These are phyloP conservation scores for Pseudomyrmex flavicornis DNA, from an alignment of 1,140 invertebrate genomes.

Conservation along the genomic window DNA sequence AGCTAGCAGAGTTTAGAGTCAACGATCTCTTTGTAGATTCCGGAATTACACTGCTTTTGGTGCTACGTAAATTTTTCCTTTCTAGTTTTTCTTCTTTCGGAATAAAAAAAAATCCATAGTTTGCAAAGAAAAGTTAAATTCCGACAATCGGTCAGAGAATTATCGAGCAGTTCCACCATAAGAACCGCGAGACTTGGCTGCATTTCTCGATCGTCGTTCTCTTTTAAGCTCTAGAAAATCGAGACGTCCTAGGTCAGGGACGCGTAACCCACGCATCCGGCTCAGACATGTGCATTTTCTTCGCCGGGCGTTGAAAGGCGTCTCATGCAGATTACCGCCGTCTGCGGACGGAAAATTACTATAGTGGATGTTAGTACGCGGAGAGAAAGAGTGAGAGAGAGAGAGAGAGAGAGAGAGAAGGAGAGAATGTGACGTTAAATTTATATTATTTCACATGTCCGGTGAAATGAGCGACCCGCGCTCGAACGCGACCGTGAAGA, in stretches of 20 bases:
- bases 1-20: not conserved
- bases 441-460: constrained; percentile 42
- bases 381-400: constrained; percentile 27
- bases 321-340: constrained; percentile 40
- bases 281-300: constrained; percentile 11
- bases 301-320: constrained; percentile 42
- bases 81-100: too few relatives aligned
- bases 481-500: constrained; percentile 35
- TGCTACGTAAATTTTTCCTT: not conserved
- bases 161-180: not conserved
- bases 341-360: constrained; percentile 61
- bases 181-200: not conserved
- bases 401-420: not conserved
- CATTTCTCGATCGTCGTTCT: not conserved
- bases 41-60: not conserved
- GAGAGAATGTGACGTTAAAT: constrained; percentile 65
- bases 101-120: too few relatives aligned
- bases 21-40: not conserved
- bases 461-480: constrained; percentile 28
- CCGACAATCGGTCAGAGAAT: not conserved
- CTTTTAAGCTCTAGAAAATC: constrained; percentile 51
- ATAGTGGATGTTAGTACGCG: constrained; percentile 23
- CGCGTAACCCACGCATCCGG: constrained; percentile 73
- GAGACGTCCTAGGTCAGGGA: constrained; percentile 70
- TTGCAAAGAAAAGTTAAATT: too few relatives aligned